These are phyloP conservation scores for Rapana venosa DNA, from an alignment of 2,888 invertebrate genomes.

Conservation along the genomic window DNA sequence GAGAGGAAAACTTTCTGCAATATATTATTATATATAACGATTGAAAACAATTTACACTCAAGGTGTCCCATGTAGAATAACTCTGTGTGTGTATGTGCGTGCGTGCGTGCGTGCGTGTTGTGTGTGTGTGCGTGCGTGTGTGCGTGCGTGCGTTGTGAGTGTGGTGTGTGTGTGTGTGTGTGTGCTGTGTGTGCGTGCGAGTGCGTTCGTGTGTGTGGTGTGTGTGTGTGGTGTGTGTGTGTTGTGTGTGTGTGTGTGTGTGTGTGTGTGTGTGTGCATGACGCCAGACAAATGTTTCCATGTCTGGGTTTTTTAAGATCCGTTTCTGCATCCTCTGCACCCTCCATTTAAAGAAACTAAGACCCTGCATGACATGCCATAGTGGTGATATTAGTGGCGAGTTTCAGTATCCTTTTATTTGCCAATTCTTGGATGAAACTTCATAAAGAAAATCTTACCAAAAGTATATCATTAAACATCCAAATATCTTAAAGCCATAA, in stretches of 20 bases:
- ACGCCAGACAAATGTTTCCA: background rate
- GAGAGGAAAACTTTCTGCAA: no score
- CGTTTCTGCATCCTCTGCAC: constrained; percentile 78
- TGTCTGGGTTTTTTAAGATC: constrained; percentile 41
- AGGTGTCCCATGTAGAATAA: no score
- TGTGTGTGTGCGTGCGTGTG: background rate
- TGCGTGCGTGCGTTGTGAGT: background rate
- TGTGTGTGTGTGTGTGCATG: background rate
- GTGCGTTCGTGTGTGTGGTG: background rate
- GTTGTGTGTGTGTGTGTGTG: background rate
- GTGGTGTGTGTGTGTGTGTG: background rate
- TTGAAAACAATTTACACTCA: no score
- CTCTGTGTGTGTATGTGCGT: background rate
- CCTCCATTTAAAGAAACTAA: constrained; percentile 79
- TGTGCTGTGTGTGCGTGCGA: background rate
- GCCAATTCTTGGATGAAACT: no score
- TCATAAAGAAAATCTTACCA: no score
- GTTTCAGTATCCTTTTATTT: no score
- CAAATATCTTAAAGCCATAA: no score
- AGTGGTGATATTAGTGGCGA: no score
- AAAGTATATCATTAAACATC: no score
- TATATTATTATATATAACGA: no score
- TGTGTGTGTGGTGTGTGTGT: background rate
- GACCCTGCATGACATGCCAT: no score
- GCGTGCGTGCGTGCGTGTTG: background rate